phyloP scores from a whole-genome alignment of 1,140 invertebrate species.

The Calliphora vicina region DNA sequence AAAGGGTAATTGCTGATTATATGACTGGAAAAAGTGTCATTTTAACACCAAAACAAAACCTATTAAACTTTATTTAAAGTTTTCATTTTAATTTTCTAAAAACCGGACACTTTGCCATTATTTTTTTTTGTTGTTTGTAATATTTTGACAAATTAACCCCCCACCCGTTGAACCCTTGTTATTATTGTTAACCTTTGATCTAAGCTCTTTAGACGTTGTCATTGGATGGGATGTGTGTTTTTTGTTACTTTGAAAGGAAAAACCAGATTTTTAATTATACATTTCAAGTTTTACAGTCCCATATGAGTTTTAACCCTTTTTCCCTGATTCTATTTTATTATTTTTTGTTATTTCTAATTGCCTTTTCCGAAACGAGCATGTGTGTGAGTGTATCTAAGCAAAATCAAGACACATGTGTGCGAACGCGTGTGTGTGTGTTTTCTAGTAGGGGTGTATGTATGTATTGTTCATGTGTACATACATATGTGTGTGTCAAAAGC shows the following conservation, averaged over 20 bases:
- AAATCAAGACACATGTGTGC: background rate
- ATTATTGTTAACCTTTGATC: background rate
- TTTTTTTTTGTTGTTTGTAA: background rate
- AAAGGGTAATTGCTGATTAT: conserved; percentile 31
- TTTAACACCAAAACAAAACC: conserved; percentile 5
- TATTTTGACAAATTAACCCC: conserved; percentile 19
- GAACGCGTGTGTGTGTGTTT: too few relatives aligned
- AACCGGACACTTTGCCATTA: conserved; percentile 22
- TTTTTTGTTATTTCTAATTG: background rate
- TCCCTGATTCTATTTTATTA: too few relatives aligned
- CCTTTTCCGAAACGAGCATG: background rate
- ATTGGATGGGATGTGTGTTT: background rate
- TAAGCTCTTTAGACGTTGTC: background rate
- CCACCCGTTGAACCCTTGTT: background rate
- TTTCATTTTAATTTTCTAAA: background rate
- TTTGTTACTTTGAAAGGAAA: background rate
- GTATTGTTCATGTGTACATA: background rate
- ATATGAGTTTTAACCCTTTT: conserved; percentile 23
- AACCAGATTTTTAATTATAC: conserved; percentile 1
- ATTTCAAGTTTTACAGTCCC: background rate
- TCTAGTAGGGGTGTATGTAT: background rate
- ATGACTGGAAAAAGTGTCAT: background rate
- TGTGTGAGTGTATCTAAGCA: background rate
- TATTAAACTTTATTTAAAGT: background rate
- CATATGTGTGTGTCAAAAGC: conserved; percentile 9